Evolutionary conservation across 1,140 invertebrate species (phyloP).

Genomic region (Panulirus ornatus): DNA sequence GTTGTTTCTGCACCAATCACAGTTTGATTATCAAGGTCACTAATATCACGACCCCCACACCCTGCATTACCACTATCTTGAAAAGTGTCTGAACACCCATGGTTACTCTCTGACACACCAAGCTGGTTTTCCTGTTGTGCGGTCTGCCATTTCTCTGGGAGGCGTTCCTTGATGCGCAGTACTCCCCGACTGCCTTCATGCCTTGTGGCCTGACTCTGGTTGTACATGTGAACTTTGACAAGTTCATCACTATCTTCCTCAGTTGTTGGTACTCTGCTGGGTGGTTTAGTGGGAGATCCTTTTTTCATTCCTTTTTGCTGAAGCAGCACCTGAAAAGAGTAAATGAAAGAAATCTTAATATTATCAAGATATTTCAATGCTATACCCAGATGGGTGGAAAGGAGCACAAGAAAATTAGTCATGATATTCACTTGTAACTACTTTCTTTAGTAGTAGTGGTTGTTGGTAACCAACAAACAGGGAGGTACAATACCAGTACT

Average conservation of each 20-base stretch:
- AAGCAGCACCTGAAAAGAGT: conserved; percentile 70
- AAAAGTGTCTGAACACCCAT: not conserved
- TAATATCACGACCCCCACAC: not conserved
- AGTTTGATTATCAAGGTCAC: conserved; percentile 8
- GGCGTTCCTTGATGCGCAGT: conserved; percentile 67
- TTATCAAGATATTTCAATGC: too few relatives aligned
- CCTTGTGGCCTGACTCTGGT: conserved; percentile 58
- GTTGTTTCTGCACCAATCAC: conserved; percentile 24
- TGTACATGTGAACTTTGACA: conserved; percentile 74
- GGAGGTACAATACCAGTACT: too few relatives aligned
- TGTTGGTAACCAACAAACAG: too few relatives aligned
- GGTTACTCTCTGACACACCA: conserved; percentile 9
- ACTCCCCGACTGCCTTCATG: conserved; percentile 53
- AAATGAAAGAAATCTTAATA: too few relatives aligned
- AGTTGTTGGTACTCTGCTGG: not conserved
- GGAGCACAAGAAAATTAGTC: too few relatives aligned
- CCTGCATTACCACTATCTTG: not conserved
- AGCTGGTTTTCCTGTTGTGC: conserved; percentile 31
- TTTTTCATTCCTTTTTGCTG: conserved; percentile 73
- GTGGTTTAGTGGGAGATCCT: conserved; percentile 52
- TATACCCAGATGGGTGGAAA: too few relatives aligned
- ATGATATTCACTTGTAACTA: too few relatives aligned
- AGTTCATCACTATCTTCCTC: conserved; percentile 65
- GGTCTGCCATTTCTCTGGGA: conserved; percentile 72
- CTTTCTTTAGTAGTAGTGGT: too few relatives aligned